These are phyloP conservation scores for Nanorana parkeri DNA, from an alignment of 2,113 vertebrate species.

Conservation along the genomic window DNA sequence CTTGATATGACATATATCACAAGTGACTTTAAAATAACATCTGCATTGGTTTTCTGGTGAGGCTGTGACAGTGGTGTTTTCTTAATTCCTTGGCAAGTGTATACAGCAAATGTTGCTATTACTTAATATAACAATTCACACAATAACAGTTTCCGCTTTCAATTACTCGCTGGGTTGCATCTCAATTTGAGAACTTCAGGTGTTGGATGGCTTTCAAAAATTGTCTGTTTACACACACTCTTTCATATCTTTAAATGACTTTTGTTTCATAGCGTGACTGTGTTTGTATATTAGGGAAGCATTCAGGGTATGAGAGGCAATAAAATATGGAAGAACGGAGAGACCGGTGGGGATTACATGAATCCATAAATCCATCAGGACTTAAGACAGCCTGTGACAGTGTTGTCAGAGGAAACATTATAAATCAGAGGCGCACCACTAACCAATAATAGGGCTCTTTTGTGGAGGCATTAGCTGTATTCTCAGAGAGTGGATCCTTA, in stretches of 20 bases:
- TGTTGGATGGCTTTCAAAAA: conserved; percentile 17
- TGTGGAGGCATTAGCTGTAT: conserved; percentile 8
- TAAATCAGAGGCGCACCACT: conserved; percentile 37
- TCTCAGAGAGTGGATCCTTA: not conserved
- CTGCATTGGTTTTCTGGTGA: not conserved
- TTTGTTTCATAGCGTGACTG: conserved; percentile 27
- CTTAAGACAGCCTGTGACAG: conserved; percentile 42
- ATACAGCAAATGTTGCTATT: not conserved
- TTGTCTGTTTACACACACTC: conserved; percentile 22
- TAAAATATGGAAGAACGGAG: conserved; percentile 31
- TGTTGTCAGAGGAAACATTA: conserved; percentile 24
- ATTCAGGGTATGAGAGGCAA: conserved; percentile 12
- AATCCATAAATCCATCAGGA: conserved; percentile 51
- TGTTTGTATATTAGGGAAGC: conserved; percentile 28
- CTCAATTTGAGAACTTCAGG: conserved; percentile 17
- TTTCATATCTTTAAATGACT: conserved; percentile 17
- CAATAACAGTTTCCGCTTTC: conserved; percentile 1
- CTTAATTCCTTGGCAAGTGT: not conserved
- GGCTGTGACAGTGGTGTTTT: not conserved
- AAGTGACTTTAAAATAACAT: not conserved
- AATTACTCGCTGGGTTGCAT: conserved; percentile 18
- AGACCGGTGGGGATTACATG: conserved; percentile 21
- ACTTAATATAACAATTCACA: not conserved
- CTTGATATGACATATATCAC: not conserved
- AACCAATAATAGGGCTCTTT: conserved; percentile 16